These are phyloP conservation scores for Tinea trinotella DNA, from an alignment of 2,888 invertebrate genomes.

Conservation along the genomic window DNA sequence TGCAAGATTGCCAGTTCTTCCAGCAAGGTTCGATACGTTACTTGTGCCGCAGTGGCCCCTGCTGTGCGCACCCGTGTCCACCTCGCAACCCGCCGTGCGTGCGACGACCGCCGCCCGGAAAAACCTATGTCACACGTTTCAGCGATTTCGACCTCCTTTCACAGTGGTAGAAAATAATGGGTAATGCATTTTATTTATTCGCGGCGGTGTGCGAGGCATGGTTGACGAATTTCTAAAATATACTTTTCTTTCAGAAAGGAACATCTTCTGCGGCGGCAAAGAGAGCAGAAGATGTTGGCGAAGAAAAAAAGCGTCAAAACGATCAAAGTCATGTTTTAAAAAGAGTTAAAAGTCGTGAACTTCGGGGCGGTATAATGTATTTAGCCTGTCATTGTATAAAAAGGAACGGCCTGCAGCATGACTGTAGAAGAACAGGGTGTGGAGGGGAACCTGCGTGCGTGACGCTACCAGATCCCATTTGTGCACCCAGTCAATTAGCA, in stretches of 20 bases:
- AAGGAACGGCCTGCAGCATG: constrained; percentile 73
- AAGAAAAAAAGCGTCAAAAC: constrained; percentile 31
- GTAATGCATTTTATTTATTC: constrained; percentile 2
- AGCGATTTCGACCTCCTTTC: constrained; percentile 62
- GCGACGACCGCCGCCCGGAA: constrained; percentile 59
- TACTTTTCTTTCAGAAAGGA: constrained; percentile 37
- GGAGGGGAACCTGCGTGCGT: constrained; percentile 67
- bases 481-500: constrained; percentile 66
- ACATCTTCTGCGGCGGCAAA: constrained; percentile 34
- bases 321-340: constrained; percentile 60
- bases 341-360: constrained; percentile 64
- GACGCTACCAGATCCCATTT: constrained; percentile 66
- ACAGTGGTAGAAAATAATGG: constrained; percentile 44
- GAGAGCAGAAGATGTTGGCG: constrained; percentile 43
- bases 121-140: constrained; percentile 64
- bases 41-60: constrained; percentile 50
- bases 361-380: constrained; percentile 69
- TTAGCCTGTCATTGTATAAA: constrained; percentile 73
- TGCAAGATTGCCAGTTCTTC: constrained; percentile 66
- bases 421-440: constrained; percentile 68
- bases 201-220: constrained; percentile 41
- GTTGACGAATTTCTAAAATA: background rate
- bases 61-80: constrained; percentile 49
- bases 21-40: constrained; percentile 66
- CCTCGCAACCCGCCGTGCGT: constrained; percentile 61